Evolutionary conservation across 35 echinoderm and acorn worm genomes (phyloP), one percentile per base, ranked within the genome.

Genomic region (Lytechinus variegatus): DNA sequence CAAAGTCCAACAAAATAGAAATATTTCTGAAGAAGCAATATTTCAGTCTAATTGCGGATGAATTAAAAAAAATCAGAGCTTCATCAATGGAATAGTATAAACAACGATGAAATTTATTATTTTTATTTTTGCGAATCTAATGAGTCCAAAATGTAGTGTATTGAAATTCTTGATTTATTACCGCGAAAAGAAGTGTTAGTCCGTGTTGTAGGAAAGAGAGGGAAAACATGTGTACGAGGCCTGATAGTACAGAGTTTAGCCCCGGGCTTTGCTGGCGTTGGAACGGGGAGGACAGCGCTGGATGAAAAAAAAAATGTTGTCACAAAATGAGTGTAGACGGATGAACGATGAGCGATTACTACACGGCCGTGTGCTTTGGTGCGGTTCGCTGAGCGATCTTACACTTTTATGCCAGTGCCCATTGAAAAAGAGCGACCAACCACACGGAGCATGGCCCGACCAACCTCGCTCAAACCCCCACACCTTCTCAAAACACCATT

Each of bases 351-450:
- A 52, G 88, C 88, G 88, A 90, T 90, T 90, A 90, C 9, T 90
- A 90, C 88, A 90, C 88, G 88, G 66, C 88, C 88, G 88, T 90
- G 88, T 90, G 88, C 29, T 52, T 44, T 90, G 88, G 88, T 90
- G 28, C 88, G 88, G 28, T 90, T 90, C 88, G 88, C 27, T 90
- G 88, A 54, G 52, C 88, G 88, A 90, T 90, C 88, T 90, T 54
- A 90, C 88, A 90, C 88, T 90, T 90, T 90, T 90, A 90, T 90
- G 88, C 88, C 88, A 90, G 88, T 44, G 27, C 28, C 88, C 88
- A 90, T 90, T 90, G 88, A 90, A 54, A 54, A 54, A 90, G 52
- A 44, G 28, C 88, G 88, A 19, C 88, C 88, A 90, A 90, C 27
- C 88, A 52, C 88, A 54, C 27, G 9, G 88, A 54, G 28, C 28